Conservation (phyloP, 2,797 vertebrate species). For the Hapalemur alaotrensis region DNA sequence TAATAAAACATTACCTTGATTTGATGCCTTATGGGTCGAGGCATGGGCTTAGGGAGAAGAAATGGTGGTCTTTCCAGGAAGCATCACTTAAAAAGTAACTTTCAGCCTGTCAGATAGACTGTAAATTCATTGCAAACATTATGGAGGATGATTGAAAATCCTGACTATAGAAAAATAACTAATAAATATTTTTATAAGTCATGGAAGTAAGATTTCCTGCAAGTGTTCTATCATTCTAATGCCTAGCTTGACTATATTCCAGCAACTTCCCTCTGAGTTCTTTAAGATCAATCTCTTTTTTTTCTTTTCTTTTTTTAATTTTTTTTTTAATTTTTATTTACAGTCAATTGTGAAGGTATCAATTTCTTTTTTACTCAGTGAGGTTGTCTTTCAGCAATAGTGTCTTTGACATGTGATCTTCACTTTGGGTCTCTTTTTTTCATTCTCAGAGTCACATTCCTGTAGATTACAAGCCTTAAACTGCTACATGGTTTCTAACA, state of each 20-base stretch:
- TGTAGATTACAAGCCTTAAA: neutral
- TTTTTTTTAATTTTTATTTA: too few relatives aligned
- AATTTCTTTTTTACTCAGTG: neutral
- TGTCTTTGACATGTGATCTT: constrained; percentile 25
- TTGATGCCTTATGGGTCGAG: neutral
- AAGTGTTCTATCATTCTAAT: neutral
- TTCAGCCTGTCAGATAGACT: neutral
- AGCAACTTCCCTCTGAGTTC: neutral
- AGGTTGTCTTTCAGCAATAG: neutral
- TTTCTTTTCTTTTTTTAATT: too few relatives aligned
- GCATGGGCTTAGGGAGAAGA: neutral
- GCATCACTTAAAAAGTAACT: neutral
- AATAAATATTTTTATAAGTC: neutral
- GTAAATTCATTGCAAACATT: neutral
- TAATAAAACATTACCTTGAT: neutral
- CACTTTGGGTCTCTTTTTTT: neutral
- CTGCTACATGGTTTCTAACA: constrained; percentile 14
- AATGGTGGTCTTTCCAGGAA: neutral
- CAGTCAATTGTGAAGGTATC: too few relatives aligned
- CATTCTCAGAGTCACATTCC: constrained; percentile 29
- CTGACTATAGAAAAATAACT: neutral
- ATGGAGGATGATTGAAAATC: neutral
- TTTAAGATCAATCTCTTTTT: neutral
- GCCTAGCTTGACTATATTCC: neutral
- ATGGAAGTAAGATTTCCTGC: neutral